phyloP scores from a whole-genome alignment of 1,140 invertebrate species.

The Saccostrea echinata region DNA sequence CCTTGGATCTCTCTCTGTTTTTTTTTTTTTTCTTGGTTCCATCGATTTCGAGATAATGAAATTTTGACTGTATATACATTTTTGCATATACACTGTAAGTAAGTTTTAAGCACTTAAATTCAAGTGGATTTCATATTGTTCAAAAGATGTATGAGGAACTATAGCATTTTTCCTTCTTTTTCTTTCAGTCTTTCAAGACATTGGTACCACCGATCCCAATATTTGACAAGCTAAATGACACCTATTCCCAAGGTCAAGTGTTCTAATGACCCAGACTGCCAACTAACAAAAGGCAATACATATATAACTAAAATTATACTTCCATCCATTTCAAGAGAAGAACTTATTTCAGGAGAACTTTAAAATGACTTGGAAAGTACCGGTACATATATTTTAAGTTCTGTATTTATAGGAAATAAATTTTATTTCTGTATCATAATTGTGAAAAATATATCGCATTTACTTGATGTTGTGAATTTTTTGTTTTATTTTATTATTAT shows the following conservation, averaged over 20 bases:
- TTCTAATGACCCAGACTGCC: conserved; percentile 51
- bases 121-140: no score
- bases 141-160: no score
- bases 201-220: conserved; percentile 78
- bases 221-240: conserved; percentile 79
- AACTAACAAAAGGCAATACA: background rate
- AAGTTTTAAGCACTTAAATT: no score
- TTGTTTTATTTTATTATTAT: background rate
- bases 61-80: no score
- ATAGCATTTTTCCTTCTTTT: background rate
- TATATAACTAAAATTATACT: background rate
- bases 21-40: no score
- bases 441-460: background rate
- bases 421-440: background rate
- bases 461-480: background rate
- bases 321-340: background rate
- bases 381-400: no score
- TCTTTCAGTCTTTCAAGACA: conserved; percentile 77
- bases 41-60: no score
- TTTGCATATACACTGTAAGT: no score
- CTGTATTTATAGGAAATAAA: background rate
- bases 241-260: conserved; percentile 78
- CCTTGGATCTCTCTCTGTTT: no score
- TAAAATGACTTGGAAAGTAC: no score
- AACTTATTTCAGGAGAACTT: no score